phyloP scores from a whole-genome alignment of 2,797 vertebrate species.

The Typhlichthys subterraneus region DNA sequence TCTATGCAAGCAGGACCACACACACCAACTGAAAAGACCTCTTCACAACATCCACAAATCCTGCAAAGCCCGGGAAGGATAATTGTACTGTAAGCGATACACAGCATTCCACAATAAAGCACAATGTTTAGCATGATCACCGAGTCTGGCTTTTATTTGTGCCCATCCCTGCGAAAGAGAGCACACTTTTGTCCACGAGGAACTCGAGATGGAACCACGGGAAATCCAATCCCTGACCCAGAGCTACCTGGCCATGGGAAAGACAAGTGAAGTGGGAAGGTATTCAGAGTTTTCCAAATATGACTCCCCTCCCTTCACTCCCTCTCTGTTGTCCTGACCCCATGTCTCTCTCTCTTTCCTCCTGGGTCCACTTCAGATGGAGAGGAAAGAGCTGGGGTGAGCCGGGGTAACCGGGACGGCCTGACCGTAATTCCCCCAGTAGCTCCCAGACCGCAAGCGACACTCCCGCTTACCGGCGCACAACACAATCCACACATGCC shows the following conservation, averaged over 20 bases:
- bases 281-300: conserved; percentile 48
- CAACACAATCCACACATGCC: conserved; percentile 76
- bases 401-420: background rate
- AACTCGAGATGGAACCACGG: conserved; percentile 49
- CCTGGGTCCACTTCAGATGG: conserved; percentile 20
- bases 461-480: conserved; percentile 37
- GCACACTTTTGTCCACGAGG: conserved; percentile 42
- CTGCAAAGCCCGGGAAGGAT: conserved; percentile 19
- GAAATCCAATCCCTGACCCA: conserved; percentile 48
- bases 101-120: conserved; percentile 29
- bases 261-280: conserved; percentile 23
- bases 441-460: conserved; percentile 26
- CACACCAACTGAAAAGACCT: background rate
- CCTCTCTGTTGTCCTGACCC: conserved; percentile 29
- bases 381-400: background rate
- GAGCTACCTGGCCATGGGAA: conserved; percentile 58
- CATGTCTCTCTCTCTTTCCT: conserved; percentile 23
- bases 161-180: conserved; percentile 25
- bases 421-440: conserved; percentile 3
- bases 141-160: conserved; percentile 29
- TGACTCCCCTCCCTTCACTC: conserved; percentile 46
- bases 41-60: conserved; percentile 1
- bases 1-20: conserved; percentile 5
- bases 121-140: conserved; percentile 15
- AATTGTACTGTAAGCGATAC: conserved; percentile 31